Evolutionary conservation across 2,888 invertebrate genomes (phyloP).

Genomic region (Sminthurinus aureus): DNA sequence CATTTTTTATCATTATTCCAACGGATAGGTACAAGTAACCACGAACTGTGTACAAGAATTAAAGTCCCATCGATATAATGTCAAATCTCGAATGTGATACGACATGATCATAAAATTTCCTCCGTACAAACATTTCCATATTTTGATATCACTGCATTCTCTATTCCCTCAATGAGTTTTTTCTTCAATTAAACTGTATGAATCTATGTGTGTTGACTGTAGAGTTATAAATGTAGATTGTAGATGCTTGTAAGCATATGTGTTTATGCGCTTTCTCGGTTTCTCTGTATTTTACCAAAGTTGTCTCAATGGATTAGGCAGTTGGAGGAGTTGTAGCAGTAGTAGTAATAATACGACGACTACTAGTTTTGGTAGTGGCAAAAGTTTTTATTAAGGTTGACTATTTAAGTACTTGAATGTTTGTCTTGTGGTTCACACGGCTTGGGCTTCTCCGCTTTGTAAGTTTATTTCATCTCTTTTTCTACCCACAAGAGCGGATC

Average conservation of each 20-base stretch:
- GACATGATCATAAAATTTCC: too few species aligned
- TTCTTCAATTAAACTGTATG: neutral
- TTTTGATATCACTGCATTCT: neutral
- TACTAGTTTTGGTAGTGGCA: neutral
- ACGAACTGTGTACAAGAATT: too few species aligned
- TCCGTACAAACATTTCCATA: too few species aligned
- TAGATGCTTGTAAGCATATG: neutral
- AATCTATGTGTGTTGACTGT: neutral
- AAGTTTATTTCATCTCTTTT: neutral
- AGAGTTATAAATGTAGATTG: too few species aligned
- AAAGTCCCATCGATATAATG: too few species aligned
- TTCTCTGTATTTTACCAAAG: neutral
- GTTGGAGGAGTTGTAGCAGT: too few species aligned
- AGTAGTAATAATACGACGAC: too few species aligned
- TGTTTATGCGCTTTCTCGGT: neutral
- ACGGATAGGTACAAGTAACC: too few species aligned
- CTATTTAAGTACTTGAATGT: slow-evolving; percentile 11
- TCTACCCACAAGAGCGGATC: neutral
- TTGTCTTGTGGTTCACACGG: slow-evolving; percentile 11
- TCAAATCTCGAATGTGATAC: too few species aligned
- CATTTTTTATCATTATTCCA: too few species aligned
- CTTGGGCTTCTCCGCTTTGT: neutral
- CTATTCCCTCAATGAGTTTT: neutral
- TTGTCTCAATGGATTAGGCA: neutral
- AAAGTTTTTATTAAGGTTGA: slow-evolving; percentile 14